Evolutionary conservation across 2,797 vertebrate species (phyloP), one percentile per base, ranked within the genome.

Genomic region (Xiphophorus birchmanni): DNA sequence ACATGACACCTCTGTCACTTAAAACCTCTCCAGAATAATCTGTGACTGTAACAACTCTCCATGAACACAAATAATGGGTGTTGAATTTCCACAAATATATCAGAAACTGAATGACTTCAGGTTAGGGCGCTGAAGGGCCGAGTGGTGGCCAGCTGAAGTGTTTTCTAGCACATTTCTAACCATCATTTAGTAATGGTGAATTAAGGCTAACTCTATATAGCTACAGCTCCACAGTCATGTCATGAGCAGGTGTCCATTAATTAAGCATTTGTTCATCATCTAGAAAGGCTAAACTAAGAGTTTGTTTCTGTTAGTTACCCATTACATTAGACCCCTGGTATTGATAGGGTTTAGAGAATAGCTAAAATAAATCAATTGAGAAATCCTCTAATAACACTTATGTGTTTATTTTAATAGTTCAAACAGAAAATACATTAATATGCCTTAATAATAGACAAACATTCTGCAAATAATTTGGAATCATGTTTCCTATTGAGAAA

Each of bases 1-100:
- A 96, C 45, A 52, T n/a, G 3, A n/a, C 23, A 42, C 21, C 17
- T 42, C 7, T 67, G 60, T 44, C n/a, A 63, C n/a, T 45, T 21
- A 37, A 67, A 67, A 21, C 35, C 6, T 37, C 1, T 67, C 3
- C 35, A 67, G 18, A 9, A 23, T 11, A 67, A 37, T 67, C 17
- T 40, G 17, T 65, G 60, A 37, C 60, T 37, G 35, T 40, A 37
- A 37, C 32, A 37, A 7, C 29, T 63, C 6, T 63, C 17, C 48
- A 50, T 2, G 29, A 35, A 35, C 2, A 35, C 13, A 60, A 60
- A 60, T 32, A 7, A 60, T 32, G 12, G 56, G 10, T 52, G 21
- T 23, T 23, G n/a, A 29, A 58, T 60, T 32, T 60, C 6, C 58
- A 26, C 12, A 32, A 15, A 60, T 60, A 60, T 58, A 12, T 58